These are phyloP conservation scores for Scylla paramamosain DNA, from an alignment of 1,140 invertebrate species.

Conservation along the genomic window DNA sequence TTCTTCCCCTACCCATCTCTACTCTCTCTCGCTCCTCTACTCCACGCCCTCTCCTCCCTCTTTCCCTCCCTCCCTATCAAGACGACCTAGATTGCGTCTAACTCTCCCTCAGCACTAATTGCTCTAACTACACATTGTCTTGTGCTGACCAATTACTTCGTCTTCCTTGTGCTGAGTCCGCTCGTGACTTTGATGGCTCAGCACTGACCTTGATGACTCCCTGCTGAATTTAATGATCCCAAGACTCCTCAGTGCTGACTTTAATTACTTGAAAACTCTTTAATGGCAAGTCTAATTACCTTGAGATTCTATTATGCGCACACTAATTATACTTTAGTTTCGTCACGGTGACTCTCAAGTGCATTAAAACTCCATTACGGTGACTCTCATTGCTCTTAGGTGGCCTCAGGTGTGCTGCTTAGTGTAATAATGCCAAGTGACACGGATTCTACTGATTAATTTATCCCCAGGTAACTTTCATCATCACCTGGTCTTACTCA, in stretches of 20 bases:
- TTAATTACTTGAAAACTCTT: too few relatives aligned
- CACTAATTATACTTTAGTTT: too few relatives aligned
- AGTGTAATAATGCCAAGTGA: too few relatives aligned
- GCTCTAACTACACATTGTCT: background rate
- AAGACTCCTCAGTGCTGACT: background rate
- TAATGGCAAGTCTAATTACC: too few relatives aligned
- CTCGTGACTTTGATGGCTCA: background rate
- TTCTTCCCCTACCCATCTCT: background rate
- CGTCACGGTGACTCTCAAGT: background rate
- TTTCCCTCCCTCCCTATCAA: background rate
- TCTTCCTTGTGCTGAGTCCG: background rate
- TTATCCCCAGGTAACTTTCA: too few relatives aligned
- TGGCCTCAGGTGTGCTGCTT: too few relatives aligned
- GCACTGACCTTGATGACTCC: background rate
- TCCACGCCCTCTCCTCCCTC: background rate
- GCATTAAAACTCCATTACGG: too few relatives aligned
- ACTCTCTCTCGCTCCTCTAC: background rate
- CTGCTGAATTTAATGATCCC: background rate
- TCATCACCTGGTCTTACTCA: too few relatives aligned
- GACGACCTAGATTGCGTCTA: background rate
- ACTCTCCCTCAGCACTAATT: background rate
- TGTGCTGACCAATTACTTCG: background rate
- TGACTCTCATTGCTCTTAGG: too few relatives aligned
- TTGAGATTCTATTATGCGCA: too few relatives aligned
- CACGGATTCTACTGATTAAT: too few relatives aligned